Conservation (phyloP, 2,113 vertebrate genomes). For the Cynopterus brachyotis region DNA sequence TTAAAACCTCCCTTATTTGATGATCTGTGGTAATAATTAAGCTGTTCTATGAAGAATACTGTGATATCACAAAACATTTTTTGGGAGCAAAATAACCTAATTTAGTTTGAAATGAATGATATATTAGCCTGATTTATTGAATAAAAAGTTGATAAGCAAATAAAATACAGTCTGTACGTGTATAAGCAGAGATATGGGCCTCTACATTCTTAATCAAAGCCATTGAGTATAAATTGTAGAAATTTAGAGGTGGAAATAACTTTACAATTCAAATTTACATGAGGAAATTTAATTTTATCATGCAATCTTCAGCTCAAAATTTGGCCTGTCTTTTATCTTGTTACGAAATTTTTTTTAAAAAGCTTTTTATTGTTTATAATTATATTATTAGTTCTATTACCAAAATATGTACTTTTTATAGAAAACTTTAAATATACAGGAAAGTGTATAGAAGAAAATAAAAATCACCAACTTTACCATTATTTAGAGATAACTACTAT, state of each 20-base stretch:
- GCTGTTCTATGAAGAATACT: neutral
- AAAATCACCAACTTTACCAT: neutral
- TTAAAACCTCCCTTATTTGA: neutral
- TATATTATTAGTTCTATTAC: neutral
- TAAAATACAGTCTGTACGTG: neutral
- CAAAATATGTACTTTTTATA: neutral
- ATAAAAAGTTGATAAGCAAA: constrained; percentile 17
- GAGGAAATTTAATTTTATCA: neutral
- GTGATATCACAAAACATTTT: neutral
- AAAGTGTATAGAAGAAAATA: neutral
- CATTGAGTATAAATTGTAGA: neutral
- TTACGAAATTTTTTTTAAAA: neutral
- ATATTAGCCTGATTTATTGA: constrained; percentile 28
- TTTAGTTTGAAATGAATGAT: neutral
- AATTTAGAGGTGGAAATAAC: neutral
- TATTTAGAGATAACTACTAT: neutral
- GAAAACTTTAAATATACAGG: constrained; percentile 2
- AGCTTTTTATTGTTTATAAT: neutral
- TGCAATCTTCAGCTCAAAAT: neutral
- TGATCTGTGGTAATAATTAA: neutral
- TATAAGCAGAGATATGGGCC: neutral
- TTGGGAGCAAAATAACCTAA: neutral
- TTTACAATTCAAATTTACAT: neutral
- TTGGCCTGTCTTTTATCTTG: neutral
- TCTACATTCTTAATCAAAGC: neutral